Evolutionary conservation across 2,113 vertebrate species (phyloP), one percentile per base, ranked within the genome.

Genomic region (Trichomycterus rosablanca): DNA sequence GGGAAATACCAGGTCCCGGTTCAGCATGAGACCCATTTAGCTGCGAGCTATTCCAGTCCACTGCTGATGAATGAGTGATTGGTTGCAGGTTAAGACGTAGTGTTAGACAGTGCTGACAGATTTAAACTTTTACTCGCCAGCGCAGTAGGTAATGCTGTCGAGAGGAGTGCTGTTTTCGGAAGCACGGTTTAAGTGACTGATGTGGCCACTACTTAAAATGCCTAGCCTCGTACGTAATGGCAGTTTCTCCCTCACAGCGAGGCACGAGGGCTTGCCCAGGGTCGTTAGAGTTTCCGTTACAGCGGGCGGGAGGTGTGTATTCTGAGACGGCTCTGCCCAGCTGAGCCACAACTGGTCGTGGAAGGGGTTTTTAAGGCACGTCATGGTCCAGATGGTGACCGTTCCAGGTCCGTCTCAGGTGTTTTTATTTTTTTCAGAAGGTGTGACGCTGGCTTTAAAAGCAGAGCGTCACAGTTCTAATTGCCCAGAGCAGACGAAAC

Each of bases 11-110:
- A 24, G 15, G 34, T 22, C 16, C 5, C 18, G 22, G 16, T 43
- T 53, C 74, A 74, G 73, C 77, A 73, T 81, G 73, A 63, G 67
- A n/a, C n/a, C n/a, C n/a, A n/a, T n/a, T n/a, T n/a, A n/a, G n/a
- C n/a, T n/a, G n/a, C n/a, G n/a, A n/a, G n/a, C n/a, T n/a, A n/a
- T n/a, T n/a, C n/a, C n/a, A n/a, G n/a, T n/a, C n/a, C n/a, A n/a
- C 67, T 63, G 70, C 39, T 0, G 54, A 16, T 42, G n/a, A 56
- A 56, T 56, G 20, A 40, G 53, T 56, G 53, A 56, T 56, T 43
- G 42, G 40, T 56, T 56, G 20, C 53, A 42, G 32, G 45, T 37
- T 60, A 44, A 60, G 37, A 49, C 2, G 20, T 22, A 19, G 49
- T 39, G 23, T 49, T 60, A 16, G 32, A 22, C 43, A 20, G 40